A percentile compares a stretch with the other conserved stretches of the same genome.
These are phyloP conservation scores for Lordiphosa stackelbergi DNA, from an alignment of 1,140 invertebrate genomes.

Conservation along the genomic window DNA sequence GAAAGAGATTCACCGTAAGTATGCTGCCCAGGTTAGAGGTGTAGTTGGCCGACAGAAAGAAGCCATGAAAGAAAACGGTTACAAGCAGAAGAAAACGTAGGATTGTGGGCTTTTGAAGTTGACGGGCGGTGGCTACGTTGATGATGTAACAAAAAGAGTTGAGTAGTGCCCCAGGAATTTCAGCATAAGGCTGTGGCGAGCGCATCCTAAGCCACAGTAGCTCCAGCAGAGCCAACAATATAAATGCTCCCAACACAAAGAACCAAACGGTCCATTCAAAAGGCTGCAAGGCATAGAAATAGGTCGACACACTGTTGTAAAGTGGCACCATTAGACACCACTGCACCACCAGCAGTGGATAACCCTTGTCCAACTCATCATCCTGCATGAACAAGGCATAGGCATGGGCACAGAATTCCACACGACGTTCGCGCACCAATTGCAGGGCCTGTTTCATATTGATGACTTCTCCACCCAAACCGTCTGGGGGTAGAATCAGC, in stretches of 20 bases:
- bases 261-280: conserved; percentile 58
- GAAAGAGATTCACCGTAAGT: conserved; percentile 60
- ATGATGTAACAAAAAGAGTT: conserved; percentile 58
- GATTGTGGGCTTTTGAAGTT: conserved; percentile 28
- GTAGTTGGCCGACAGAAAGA: conserved; percentile 62
- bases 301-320: conserved; percentile 56
- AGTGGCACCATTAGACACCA: conserved; percentile 71
- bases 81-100: conserved; percentile 44
- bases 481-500: conserved; percentile 32
- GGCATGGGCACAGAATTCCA: conserved; percentile 64
- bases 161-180: conserved; percentile 11
- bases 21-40: conserved; percentile 68
- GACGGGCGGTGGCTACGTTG: conserved; percentile 48
- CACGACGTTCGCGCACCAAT: conserved; percentile 38
- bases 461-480: conserved; percentile 44
- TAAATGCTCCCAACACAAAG: conserved; percentile 38
- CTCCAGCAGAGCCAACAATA: conserved; percentile 35
- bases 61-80: conserved; percentile 61
- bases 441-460: conserved; percentile 60
- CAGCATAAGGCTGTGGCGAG: not conserved
- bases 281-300: conserved; percentile 52
- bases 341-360: conserved; percentile 59
- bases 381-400: conserved; percentile 62
- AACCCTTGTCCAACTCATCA: conserved; percentile 56
- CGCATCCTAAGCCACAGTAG: conserved; percentile 36